These are phyloP conservation scores for Actinia tenebrosa DNA, from an alignment of 64 coral and sea anemone genomes.

Conservation along the genomic window DNA sequence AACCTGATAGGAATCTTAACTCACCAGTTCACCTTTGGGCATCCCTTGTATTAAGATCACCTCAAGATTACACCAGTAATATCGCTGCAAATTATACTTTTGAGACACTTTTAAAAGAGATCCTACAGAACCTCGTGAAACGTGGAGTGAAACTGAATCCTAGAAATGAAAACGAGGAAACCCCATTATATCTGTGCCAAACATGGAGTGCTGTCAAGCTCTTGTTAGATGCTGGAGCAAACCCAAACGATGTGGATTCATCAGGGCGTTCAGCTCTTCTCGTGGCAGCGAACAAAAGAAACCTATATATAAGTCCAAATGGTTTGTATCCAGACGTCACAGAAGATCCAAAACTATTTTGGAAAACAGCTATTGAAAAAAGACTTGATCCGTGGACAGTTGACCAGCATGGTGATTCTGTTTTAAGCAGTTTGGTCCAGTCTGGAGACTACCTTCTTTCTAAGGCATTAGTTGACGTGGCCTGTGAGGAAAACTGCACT, in stretches of 20 bases:
- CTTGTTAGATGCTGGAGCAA: slow-evolving; percentile 14
- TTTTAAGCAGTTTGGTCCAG: background rate
- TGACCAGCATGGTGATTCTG: background rate
- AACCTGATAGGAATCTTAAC: background rate
- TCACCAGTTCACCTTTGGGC: background rate
- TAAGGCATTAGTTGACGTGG: background rate
- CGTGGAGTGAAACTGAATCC: slow-evolving; percentile 10
- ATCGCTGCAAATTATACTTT: background rate
- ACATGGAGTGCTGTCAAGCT: slow-evolving; percentile 9
- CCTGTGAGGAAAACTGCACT: background rate
- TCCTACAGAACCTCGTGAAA: background rate
- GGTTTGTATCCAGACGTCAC: background rate
- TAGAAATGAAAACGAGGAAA: slow-evolving; percentile 7
- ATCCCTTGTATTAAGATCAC: background rate
- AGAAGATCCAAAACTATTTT: background rate
- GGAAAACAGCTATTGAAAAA: background rate
- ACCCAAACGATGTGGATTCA: background rate
- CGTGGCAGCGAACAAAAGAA: background rate
- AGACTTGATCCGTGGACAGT: background rate
- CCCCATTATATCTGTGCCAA: background rate
- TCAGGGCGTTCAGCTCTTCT: background rate
- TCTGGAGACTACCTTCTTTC: background rate
- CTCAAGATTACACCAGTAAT: background rate
- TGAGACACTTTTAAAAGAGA: background rate
- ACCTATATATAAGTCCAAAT: background rate